Percentiles rank a stretch among this genome's conserved stretches.
Conservation (phyloP, 1,140 invertebrate genomes). For the Tetramorium simillimum region DNA sequence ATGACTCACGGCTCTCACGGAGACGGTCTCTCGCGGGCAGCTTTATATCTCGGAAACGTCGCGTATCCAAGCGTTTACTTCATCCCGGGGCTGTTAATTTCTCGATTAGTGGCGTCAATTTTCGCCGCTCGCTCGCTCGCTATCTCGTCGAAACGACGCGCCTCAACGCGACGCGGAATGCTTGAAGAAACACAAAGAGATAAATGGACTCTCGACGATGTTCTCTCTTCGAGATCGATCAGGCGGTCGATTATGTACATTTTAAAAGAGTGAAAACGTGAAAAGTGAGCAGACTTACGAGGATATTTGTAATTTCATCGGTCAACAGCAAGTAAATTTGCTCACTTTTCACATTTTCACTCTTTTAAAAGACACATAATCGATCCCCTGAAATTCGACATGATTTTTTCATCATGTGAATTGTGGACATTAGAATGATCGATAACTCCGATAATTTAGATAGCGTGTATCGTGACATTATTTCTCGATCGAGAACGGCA, state of each 20-base stretch:
- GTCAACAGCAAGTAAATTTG: too few relatives aligned
- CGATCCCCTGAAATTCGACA: neutral
- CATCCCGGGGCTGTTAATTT: neutral
- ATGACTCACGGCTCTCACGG: neutral
- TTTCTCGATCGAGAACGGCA: neutral
- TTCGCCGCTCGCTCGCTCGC: neutral
- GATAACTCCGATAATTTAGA: neutral
- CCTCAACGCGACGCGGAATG: neutral
- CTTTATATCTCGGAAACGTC: neutral
- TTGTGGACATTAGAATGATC: neutral
- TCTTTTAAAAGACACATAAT: too few relatives aligned
- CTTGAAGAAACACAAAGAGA: neutral
- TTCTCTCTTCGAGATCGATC: too few relatives aligned
- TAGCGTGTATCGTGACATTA: neutral
- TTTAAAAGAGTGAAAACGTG: too few relatives aligned
- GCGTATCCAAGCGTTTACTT: neutral
- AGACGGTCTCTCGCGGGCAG: neutral
- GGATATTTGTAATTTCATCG: too few relatives aligned
- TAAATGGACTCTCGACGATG: too few relatives aligned
- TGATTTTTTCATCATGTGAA: neutral
- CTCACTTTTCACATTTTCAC: too few relatives aligned
- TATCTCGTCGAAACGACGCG: neutral
- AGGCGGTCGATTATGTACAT: too few relatives aligned
- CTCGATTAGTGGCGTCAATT: neutral
- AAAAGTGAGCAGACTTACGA: too few relatives aligned